Evolutionary conservation across 2,888 invertebrate species (phyloP).

Genomic region (Trichopoda pennipes): DNA sequence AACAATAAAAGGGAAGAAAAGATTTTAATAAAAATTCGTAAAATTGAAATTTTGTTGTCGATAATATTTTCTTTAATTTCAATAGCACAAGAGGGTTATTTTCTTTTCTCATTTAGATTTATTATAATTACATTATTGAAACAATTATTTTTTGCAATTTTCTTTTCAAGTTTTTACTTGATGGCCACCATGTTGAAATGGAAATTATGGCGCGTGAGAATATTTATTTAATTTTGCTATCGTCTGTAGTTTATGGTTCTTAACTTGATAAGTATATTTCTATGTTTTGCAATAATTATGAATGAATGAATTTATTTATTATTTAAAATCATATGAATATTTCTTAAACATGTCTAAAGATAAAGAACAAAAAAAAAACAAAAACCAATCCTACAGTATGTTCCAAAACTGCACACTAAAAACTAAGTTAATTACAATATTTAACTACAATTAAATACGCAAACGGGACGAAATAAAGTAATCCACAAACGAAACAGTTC

Average conservation of each 20-base stretch:
- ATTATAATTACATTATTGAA: conserved; percentile 10
- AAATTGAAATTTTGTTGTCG: too few relatives aligned
- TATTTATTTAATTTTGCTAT: conserved; percentile 48
- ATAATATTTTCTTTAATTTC: neutral
- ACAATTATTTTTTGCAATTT: conserved; percentile 5
- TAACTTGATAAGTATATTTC: conserved; percentile 40
- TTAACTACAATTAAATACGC: too few relatives aligned
- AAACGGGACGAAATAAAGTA: too few relatives aligned
- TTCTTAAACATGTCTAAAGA: conserved; percentile 24
- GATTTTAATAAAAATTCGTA: too few relatives aligned
- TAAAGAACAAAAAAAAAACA: conserved; percentile 17
- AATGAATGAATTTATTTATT: conserved; percentile 28
- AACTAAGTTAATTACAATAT: too few relatives aligned
- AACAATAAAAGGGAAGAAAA: too few relatives aligned
- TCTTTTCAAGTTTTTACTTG: conserved; percentile 18
- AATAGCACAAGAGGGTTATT: neutral
- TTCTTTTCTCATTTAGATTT: neutral
- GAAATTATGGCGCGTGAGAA: conserved; percentile 64
- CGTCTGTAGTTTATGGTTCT: conserved; percentile 22
- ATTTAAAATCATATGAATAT: conserved; percentile 44
- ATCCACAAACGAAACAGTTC: too few relatives aligned
- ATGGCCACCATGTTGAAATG: conserved; percentile 29
- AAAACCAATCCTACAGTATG: conserved; percentile 16
- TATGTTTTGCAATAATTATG: conserved; percentile 42
- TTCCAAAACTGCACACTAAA: neutral